phyloP scores from a whole-genome alignment of 2,888 invertebrate species.

The Prostheceraeus crozeri region DNA sequence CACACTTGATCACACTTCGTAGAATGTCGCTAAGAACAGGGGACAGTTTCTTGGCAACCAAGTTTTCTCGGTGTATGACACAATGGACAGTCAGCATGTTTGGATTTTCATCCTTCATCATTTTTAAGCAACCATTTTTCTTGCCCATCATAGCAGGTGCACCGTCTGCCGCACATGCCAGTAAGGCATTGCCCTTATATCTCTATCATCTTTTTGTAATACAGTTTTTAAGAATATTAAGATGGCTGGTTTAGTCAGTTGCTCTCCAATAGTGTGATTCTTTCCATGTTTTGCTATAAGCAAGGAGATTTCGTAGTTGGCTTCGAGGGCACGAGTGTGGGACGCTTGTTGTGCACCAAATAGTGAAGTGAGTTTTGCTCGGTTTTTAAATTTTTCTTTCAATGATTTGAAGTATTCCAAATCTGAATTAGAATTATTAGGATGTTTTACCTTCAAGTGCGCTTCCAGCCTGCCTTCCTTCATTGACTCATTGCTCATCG shows the following conservation, averaged over 20 bases:
- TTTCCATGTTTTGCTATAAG: background rate
- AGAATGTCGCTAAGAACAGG: conserved; percentile 26
- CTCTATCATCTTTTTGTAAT: conserved; percentile 20
- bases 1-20: conserved; percentile 35
- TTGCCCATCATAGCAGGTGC: conserved; percentile 29
- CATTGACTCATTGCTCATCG: no score
- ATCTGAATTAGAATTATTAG: background rate
- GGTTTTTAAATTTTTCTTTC: conserved; percentile 10
- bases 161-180: conserved; percentile 16
- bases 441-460: conserved; percentile 1
- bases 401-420: background rate
- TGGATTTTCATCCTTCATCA: conserved; percentile 38
- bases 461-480: no score
- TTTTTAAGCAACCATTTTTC: conserved; percentile 38
- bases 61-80: conserved; percentile 40
- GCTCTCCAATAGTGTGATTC: conserved; percentile 6
- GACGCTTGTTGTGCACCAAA: no score
- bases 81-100: conserved; percentile 37
- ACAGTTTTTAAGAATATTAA: conserved; percentile 2
- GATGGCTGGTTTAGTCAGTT: background rate
- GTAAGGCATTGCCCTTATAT: conserved; percentile 29
- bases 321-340: conserved; percentile 1
- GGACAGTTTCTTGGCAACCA: conserved; percentile 39
- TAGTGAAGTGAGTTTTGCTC: background rate
- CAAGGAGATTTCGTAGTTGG: background rate